Evolutionary conservation across 2,113 vertebrate species (phyloP), one percentile per base, ranked within the genome.

Genomic region (Percina caprodes): DNA sequence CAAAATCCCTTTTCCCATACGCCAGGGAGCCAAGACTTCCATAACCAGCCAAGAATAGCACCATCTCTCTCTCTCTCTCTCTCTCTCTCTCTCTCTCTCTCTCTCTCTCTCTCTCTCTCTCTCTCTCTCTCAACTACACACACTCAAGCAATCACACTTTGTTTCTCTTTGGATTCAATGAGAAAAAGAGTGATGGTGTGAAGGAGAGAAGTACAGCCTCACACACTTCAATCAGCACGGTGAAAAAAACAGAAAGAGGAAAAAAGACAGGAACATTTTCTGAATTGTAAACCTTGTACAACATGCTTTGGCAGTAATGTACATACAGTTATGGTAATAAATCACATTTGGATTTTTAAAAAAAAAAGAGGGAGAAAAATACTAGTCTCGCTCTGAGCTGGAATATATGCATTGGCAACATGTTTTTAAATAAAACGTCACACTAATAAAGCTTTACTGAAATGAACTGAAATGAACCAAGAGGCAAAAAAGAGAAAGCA

Each of bases 1-100:
- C 95, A 95, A 93, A 85, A 95, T 91, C 93, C 93, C 92, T 94
- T 94, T 95, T 95, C 94, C 93, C 95, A 95, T 95, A 91, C 91
- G 80, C 89, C 66, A 60, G 69, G 80, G 92, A 94, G 94, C 94
- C 94, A 94, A 95, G 94, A 92, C 93, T 92, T 94, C 89, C 93
- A 92, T 88, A 72, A 80, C 86, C 86, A 75, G 93, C 94, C 92
- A 95, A 94, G 93, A 94, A 95, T 94, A 95, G 93, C 93, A 89
- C 81, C 58, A 24, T 56, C 56, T 46, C 78, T 68, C 86, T 82
- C 72, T 21, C 59, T 54, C 52, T 67, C 42, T 49, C 69, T 54
- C 80, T 52, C 63, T 46, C 80, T 84, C 35, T 65, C 8, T 30
- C 61, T 52, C 67, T 83, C 81, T 46, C 74, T 81, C 78, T 49